A percentile compares a stretch with the other conserved stretches of the same genome.
phyloP scores from a whole-genome alignment of 2,797 vertebrate species.

The Enteromius fasciolatus region DNA sequence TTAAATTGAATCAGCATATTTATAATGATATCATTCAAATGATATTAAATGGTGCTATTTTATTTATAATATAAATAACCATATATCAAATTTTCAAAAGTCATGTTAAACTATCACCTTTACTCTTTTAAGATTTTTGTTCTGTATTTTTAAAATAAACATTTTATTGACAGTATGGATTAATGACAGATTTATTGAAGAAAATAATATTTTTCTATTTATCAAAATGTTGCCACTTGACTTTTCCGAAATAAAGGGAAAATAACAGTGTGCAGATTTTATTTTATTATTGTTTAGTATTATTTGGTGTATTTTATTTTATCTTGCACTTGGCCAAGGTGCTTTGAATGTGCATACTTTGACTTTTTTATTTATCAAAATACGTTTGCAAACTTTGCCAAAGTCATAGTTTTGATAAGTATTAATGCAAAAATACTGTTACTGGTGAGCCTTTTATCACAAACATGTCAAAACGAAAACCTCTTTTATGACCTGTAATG shows the following conservation, averaged over 20 bases:
- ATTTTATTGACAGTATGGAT: background rate
- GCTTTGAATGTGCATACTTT: no score
- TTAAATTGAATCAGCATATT: background rate
- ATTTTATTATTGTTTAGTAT: background rate
- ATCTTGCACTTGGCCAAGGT: background rate
- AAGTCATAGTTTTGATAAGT: background rate
- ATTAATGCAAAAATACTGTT: background rate
- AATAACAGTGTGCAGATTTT: background rate
- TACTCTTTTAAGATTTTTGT: background rate
- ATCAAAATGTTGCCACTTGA: background rate
- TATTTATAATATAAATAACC: background rate
- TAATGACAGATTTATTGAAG: background rate
- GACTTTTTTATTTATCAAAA: background rate
- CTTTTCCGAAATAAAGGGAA: no score
- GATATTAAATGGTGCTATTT: background rate
- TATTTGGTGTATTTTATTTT: background rate
- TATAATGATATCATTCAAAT: background rate
- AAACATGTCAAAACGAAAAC: background rate
- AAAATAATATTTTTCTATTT: background rate
- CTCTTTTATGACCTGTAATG: background rate
- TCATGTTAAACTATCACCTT: background rate
- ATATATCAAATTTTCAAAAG: background rate
- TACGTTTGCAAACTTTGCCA: background rate
- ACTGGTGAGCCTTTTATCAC: background rate
- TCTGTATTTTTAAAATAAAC: background rate